Base-by-base conservation (phyloP, 2,113 vertebrate species). In the Lophius piscatorius region DNA sequence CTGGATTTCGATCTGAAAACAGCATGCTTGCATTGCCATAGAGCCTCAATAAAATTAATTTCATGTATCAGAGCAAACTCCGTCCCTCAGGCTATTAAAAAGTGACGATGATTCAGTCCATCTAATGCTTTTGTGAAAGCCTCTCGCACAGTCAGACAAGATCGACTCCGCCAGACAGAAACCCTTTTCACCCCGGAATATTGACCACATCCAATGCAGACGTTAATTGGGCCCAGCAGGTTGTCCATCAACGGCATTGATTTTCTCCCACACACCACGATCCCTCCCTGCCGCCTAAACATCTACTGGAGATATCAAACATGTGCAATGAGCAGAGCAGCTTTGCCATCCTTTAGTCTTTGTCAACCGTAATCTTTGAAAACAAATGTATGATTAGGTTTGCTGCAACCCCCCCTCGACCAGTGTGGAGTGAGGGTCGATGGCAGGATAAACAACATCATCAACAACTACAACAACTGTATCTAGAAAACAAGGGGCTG, bases 381-480 rank as follows among this genome's bases (percentile, higher is more conserved):
- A 89, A 89, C 83, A 89, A 88, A 88, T 89, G 83, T 89, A 89
- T 78, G 78, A 87, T 84, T 80, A 86, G 68, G 86, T 88, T 83
- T 60, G 44, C 33, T 69, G 23, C 71, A 31, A 31, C 76, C 58
- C 63, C 50, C 76, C 58, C 63, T 47, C 4, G 29, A 33, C 40
- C 12, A 14, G 57, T 42, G 59, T 2, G 22, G 38, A 56, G 20
- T 1, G 12, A 63, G 56, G 74, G 55, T 41, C 31, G 77, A 86
- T 78, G 81, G 78, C 80, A 74, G 81, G 64, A 76, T 26, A 71
- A 77, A 70, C 70, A 76, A 31, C 54, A 65, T 33, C 17, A 60
- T 56, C 6, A 66, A 63, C 10, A 61, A 60, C 46, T 59, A 39
- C 39, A 65, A 44, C 47, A 60, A 82, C 41, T 55, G 52, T 61